Evolutionary conservation across 2,113 vertebrate genomes (phyloP), one percentile per base, ranked within the genome.

Genomic region (Lepus europaeus): DNA sequence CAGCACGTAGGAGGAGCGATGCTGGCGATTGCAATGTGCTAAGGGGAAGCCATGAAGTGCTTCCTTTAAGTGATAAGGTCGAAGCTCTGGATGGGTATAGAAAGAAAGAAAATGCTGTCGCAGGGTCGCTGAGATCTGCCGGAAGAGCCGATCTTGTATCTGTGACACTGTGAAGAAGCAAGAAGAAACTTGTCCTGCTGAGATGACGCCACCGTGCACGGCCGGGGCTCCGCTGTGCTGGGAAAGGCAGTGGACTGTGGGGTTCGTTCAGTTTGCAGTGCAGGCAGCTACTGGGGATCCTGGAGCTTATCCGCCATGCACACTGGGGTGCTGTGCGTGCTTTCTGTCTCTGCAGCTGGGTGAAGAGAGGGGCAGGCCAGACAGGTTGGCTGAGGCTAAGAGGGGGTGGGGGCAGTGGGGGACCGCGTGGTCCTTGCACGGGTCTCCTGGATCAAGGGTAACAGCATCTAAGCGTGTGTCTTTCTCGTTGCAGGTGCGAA

Each of bases 401-500:
- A 14, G 10, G 8, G 22, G 25, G 20, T 5, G 3, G 53, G 20
- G 36, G 20, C 6, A 8, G 22, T 25, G 25, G 27, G 68, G 64
- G 9, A 25, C 45, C 25, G 25, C 20, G 0, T 5, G 2, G 0
- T 79, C 23, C n/a, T 66, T 0, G 0, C 45, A 6, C 0, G 0
- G 49, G 49, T 22, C 89, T 66, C 33, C 3, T 6, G 45, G 22
- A 77, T 20, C 1, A 33, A 53, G 20, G 12, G n/a, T 9, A 0
- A 23, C 69, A 4, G 0, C 51, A 20, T 80, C 93, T 98, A 78
- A 98, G 5, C 73, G 0, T 74, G 19, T 74, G 91, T 63, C 97
- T 14, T 96, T 98, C 96, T 25, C 36, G 68, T 98, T 97, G 31
- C 98, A 99, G 98, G 98, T 99, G 97, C 89, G 98, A 99, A 98